A percentile compares a stretch with the other conserved stretches of the same genome.
Conservation (phyloP, 2,888 invertebrate species). For the Yponomeuta sedellus region DNA sequence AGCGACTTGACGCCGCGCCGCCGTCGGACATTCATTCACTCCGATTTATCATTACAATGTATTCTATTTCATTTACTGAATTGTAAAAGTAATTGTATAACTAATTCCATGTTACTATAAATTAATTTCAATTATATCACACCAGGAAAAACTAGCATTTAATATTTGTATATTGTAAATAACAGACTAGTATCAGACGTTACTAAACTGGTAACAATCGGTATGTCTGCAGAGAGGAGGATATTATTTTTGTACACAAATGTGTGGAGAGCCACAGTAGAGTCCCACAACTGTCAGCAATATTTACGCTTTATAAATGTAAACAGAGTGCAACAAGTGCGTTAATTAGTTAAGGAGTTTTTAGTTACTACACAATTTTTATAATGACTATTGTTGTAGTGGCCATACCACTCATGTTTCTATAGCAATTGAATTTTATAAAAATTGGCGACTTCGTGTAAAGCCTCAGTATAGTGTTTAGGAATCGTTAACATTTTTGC, state of each 20-base stretch:
- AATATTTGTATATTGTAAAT: neutral
- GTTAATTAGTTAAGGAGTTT: neutral
- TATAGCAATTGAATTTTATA: too few relatives aligned
- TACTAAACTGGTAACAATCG: neutral
- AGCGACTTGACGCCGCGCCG: neutral
- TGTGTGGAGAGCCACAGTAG: neutral
- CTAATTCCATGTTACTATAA: neutral
- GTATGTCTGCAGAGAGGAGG: neutral
- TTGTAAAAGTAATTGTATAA: neutral
- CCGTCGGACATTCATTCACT: neutral
- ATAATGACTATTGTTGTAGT: neutral
- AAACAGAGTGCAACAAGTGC: neutral
- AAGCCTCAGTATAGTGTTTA: too few relatives aligned
- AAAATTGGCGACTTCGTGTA: too few relatives aligned
- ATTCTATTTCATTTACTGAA: too few relatives aligned
- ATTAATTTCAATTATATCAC: neutral
- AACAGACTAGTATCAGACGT: neutral
- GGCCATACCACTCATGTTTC: neutral
- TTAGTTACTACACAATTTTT: neutral
- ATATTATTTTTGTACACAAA: conserved; percentile 1
- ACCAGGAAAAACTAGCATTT: neutral
- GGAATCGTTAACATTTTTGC: too few relatives aligned
- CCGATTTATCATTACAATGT: neutral
- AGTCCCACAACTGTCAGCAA: neutral
- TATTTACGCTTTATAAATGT: neutral